These are phyloP conservation scores for Heliothis subflexa DNA, from an alignment of 1,140 invertebrate genomes.

Conservation along the genomic window DNA sequence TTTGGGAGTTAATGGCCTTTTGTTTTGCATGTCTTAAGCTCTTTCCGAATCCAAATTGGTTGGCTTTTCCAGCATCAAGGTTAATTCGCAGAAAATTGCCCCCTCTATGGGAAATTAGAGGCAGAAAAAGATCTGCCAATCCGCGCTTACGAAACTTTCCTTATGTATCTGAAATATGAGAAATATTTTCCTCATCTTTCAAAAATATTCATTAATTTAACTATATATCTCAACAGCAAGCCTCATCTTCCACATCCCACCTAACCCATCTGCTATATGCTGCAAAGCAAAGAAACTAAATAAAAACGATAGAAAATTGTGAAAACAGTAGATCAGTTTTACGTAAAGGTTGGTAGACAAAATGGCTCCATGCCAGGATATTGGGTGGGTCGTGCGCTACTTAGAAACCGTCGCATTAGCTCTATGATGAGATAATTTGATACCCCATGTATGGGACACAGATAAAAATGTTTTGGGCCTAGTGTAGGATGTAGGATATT, in stretches of 20 bases:
- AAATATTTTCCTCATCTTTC: not conserved
- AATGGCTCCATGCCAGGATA: conserved; percentile 36
- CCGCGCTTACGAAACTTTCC: too few species aligned
- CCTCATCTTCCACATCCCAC: not conserved
- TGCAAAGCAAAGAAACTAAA: not conserved
- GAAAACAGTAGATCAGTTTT: conserved; percentile 12
- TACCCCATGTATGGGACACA: not conserved
- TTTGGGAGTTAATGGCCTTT: conserved; percentile 33
- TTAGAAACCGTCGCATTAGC: conserved; percentile 31
- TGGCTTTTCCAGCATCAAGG: conserved; percentile 8
- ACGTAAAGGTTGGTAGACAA: not conserved
- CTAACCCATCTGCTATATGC: not conserved
- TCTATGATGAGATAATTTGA: conserved; percentile 28
- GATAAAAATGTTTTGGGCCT: not conserved
- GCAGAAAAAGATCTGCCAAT: too few species aligned
- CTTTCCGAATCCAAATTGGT: conserved; percentile 18
- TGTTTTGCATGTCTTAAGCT: conserved; percentile 33
- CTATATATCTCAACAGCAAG: too few species aligned
- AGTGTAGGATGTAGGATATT: not conserved
- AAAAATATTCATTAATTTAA: not conserved
- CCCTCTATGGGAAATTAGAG: not conserved
- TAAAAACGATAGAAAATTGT: conserved; percentile 4
- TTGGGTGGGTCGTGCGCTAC: conserved; percentile 15
- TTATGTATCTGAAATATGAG: not conserved
- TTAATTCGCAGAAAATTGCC: not conserved